Percentiles rank a stretch among this genome's conserved stretches.
Conservation (phyloP, 2,113 vertebrate genomes). For the Pogonocichla stellata region DNA sequence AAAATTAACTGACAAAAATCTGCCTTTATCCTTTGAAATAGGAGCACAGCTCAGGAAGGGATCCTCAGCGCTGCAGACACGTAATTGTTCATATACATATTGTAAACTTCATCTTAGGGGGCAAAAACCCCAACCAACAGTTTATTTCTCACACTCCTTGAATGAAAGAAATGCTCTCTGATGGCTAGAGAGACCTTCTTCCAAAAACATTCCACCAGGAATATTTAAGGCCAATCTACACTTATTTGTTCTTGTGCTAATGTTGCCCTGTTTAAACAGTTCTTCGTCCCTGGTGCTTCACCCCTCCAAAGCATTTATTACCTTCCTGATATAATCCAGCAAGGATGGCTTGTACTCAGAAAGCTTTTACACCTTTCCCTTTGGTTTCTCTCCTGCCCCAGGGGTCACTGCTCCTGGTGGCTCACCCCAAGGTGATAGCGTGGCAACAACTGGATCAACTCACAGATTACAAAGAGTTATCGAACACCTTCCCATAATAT, state of each 20-base stretch:
- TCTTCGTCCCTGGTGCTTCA: conserved; percentile 3
- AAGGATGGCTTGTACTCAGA: not conserved
- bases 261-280: conserved; percentile 2
- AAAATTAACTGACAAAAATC: not conserved
- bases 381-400: not conserved
- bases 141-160: not conserved
- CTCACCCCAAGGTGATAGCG: not conserved
- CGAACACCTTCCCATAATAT: not conserved
- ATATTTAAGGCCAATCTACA: not conserved
- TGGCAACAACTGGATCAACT: not conserved
- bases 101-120: not conserved
- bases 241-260: not conserved
- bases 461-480: not conserved
- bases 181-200: not conserved
- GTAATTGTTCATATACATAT: not conserved
- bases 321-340: not conserved
- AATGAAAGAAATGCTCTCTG: not conserved
- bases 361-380: not conserved
- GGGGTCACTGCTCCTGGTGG: not conserved
- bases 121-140: not conserved
- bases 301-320: conserved; percentile 6
- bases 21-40: not conserved
- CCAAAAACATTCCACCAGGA: not conserved
- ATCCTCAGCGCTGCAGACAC: not conserved
- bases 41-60: not conserved